phyloP scores from a whole-genome alignment of 2,888 invertebrate genomes.

The Stramonita haemastoma region DNA sequence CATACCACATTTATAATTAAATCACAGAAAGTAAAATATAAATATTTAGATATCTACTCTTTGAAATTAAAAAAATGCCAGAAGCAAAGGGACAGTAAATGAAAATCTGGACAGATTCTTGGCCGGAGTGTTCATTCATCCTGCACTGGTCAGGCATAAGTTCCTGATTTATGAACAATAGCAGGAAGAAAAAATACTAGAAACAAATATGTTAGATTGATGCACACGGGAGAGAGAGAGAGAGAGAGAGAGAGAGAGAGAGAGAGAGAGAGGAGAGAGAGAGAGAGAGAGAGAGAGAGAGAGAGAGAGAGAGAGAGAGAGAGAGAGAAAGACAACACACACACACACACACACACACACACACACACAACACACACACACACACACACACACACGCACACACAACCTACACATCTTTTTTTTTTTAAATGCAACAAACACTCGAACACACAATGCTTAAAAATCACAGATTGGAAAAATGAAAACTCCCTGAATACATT shows the following conservation, averaged over 20 bases:
- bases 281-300: no score
- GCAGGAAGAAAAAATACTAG: background rate
- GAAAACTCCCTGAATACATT: no score
- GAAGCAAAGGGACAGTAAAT: no score
- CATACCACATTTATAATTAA: no score
- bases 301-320: no score
- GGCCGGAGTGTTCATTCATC: background rate
- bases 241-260: no score
- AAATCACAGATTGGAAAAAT: background rate
- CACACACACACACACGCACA: background rate
- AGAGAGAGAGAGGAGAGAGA: no score
- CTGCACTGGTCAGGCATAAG: background rate
- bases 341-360: background rate
- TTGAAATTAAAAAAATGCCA: no score
- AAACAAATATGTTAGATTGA: no score
- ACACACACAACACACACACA: background rate
- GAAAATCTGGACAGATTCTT: background rate
- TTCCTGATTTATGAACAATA: background rate
- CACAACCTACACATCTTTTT: background rate
- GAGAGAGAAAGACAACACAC: background rate
- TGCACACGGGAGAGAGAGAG: no score
- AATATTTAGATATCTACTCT: no score
- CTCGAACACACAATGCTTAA: background rate
- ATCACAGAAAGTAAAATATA: no score
- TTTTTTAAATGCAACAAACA: background rate